Evolutionary conservation across 2,888 invertebrate species (phyloP), one percentile per base, ranked within the genome.

Genomic region (Morpho achilles): DNA sequence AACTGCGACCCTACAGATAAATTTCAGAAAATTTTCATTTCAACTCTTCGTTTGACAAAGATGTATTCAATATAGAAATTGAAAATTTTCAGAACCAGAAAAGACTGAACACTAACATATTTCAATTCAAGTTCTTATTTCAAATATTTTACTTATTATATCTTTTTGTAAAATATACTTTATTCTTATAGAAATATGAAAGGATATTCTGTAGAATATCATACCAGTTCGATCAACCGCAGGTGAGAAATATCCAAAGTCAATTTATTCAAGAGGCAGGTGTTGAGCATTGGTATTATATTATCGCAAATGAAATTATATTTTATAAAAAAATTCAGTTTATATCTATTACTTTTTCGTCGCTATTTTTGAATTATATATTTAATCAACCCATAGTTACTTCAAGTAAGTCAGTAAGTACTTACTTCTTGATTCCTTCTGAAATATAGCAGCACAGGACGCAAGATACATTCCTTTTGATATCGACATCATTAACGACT

Each of bases 181-280:
- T 50, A 10, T 45, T 22, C 16, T n/a, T 10, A 56, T 8, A 9
- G 7, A 1, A 10, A 50, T 8, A 43, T n/a, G 55, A 39, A 23
- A 49, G 16, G 44, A 50, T 39, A 50, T 51, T 8, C n/a, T 22
- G 6, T 39, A 9, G 45, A 49, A 56, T 16, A 7, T 32, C 23
- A 3, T 10, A 16, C 42, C 45, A 61, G 50, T 56, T 53, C 41
- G 50, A 55, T 45, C 8, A 32, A 50, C 32, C 50, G 41, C 39
- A 57, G 39, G 56, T 52, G 55, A 55, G 57, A 53, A 55, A 63
- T 54, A 63, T 48, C 50, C 50, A 47, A 61, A 64, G 52, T 59
- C 56, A 62, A 65, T 64, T 62, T 65, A 58, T 62, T 58, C 58
- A 54, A 50, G 50, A 51, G 61, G 46, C 69, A 68, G 67, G 67